Percentiles rank a stretch among this genome's conserved stretches.
phyloP scores from a whole-genome alignment of 2,888 invertebrate species.

The Nymphalis urticae region DNA sequence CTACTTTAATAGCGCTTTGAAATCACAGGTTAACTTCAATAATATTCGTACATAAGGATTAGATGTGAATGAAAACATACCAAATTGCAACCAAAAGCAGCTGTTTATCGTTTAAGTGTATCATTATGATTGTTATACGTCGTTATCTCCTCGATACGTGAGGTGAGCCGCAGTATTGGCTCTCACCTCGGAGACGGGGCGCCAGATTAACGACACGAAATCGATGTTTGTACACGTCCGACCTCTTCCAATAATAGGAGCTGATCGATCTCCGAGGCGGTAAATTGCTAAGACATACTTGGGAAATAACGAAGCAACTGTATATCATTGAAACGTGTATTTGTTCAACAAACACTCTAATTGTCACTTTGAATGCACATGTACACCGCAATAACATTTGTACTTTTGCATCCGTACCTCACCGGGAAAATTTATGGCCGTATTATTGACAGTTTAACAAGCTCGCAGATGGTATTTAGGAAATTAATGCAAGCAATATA shows the following conservation, averaged over 20 bases:
- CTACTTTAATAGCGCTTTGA: conserved; percentile 30
- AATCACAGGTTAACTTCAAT: conserved; percentile 32
- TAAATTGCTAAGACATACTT: conserved; percentile 76
- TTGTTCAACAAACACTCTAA: conserved; percentile 55
- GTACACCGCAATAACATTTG: conserved; percentile 36
- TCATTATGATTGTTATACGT: conserved; percentile 68
- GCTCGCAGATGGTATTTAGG: conserved; percentile 35
- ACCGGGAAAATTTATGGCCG: conserved; percentile 32
- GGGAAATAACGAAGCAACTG: conserved; percentile 69
- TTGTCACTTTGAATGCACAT: conserved; percentile 58
- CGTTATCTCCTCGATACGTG: conserved; percentile 72
- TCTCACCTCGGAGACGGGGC: conserved; percentile 68
- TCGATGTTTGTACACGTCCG: conserved; percentile 81
- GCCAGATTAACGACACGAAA: conserved; percentile 76
- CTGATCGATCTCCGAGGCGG: conserved; percentile 74
- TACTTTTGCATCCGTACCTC: conserved; percentile 35
- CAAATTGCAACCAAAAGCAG: conserved; percentile 37
- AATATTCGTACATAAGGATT: conserved; percentile 33
- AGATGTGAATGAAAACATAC: conserved; percentile 38
- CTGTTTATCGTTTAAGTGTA: conserved; percentile 49
- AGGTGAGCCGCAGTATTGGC: conserved; percentile 66
- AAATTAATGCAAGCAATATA: conserved; percentile 37
- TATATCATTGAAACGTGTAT: conserved; percentile 58
- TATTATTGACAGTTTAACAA: conserved; percentile 29
- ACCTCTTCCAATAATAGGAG: conserved; percentile 78